These are phyloP conservation scores for Malacoctenus gilli DNA, from an alignment of 2,797 vertebrate species.

Conservation along the genomic window DNA sequence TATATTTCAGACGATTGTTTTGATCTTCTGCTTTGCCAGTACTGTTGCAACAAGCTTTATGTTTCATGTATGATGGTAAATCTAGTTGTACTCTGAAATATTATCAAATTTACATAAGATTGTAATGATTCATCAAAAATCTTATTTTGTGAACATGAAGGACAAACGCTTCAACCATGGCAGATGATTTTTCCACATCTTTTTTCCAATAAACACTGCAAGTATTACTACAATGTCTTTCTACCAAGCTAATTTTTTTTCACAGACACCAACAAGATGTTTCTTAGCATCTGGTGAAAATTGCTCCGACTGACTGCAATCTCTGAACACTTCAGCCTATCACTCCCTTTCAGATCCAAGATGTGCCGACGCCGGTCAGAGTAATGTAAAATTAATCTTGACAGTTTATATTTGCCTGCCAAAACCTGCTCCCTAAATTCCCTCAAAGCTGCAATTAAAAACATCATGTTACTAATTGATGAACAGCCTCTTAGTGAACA, in stretches of 20 bases:
- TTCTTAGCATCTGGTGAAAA: conserved; percentile 23
- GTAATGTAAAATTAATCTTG: conserved; percentile 61
- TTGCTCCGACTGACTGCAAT: conserved; percentile 17
- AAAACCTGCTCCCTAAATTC: conserved; percentile 57
- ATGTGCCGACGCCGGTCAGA: conserved; percentile 35
- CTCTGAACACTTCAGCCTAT: conserved; percentile 41
- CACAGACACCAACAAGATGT: conserved; percentile 7
- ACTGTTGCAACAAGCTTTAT: too few species aligned
- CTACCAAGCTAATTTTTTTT: conserved; percentile 1
- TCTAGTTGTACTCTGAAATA: too few species aligned
- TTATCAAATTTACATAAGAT: too few species aligned
- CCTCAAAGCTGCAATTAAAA: conserved; percentile 75
- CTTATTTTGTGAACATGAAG: too few species aligned
- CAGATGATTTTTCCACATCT: too few species aligned
- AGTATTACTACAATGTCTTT: background rate
- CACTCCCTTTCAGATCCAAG: conserved; percentile 24
- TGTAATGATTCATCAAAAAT: too few species aligned
- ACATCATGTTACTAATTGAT: conserved; percentile 79
- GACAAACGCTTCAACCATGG: too few species aligned
- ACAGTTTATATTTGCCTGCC: conserved; percentile 60
- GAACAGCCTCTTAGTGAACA: conserved; percentile 59
- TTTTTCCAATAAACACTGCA: too few species aligned
- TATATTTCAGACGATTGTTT: too few species aligned
- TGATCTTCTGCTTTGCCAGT: too few species aligned
- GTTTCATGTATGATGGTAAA: too few species aligned